phyloP scores from a whole-genome alignment of 1,140 invertebrate genomes.

The Cylas formicarius region DNA sequence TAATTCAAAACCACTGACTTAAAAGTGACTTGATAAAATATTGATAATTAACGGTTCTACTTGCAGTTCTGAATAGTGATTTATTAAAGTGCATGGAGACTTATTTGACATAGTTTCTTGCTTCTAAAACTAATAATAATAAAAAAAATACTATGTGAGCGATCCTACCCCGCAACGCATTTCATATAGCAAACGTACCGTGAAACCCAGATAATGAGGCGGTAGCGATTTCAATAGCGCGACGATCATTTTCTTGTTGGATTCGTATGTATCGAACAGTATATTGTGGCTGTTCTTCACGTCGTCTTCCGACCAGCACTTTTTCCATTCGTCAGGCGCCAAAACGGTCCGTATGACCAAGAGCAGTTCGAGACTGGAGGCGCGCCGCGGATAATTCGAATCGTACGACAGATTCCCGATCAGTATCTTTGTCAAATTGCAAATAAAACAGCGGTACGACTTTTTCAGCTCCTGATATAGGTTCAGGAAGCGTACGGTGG shows the following conservation, averaged over 20 bases:
- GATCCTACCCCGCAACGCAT: too few relatives aligned
- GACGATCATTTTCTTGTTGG: conserved; percentile 30
- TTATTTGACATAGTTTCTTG: conserved; percentile 1
- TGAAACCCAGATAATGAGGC: conserved; percentile 25
- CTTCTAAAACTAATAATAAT: neutral
- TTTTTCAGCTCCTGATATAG: conserved; percentile 23
- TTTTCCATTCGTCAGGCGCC: conserved; percentile 21
- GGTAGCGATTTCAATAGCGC: conserved; percentile 27
- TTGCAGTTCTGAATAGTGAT: neutral
- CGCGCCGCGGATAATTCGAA: conserved; percentile 26
- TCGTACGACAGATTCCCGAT: conserved; percentile 25
- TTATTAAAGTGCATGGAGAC: neutral
- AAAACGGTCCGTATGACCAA: conserved; percentile 19
- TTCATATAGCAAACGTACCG: conserved; percentile 20
- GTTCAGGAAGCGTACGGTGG: conserved; percentile 8
- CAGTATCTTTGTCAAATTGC: conserved; percentile 20
- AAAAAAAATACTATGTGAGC: neutral
- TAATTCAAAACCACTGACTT: too few relatives aligned
- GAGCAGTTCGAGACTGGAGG: conserved; percentile 23
- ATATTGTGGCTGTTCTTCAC: conserved; percentile 30
- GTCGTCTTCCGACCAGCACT: conserved; percentile 26
- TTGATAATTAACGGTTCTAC: too few relatives aligned
- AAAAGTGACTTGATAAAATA: too few relatives aligned
- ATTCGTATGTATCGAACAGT: conserved; percentile 29
- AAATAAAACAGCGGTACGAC: conserved; percentile 25